A percentile compares a stretch with the other conserved stretches of the same genome.
Evolutionary conservation across 2,797 vertebrate genomes (phyloP).

Genomic region (Hapalemur alaotrensis): DNA sequence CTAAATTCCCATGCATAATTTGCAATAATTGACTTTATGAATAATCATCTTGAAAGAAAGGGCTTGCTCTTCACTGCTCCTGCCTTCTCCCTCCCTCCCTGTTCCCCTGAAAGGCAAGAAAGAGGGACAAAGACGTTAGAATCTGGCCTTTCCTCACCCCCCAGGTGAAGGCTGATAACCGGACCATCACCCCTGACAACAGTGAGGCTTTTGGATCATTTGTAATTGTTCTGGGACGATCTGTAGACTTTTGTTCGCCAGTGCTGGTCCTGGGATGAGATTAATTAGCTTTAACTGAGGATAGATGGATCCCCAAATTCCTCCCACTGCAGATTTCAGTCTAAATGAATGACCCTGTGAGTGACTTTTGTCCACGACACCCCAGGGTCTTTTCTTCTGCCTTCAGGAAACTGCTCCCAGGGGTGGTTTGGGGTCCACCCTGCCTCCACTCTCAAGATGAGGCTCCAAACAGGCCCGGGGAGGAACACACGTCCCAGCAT

Average conservation of each 20-base stretch:
- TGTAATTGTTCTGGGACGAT: background rate
- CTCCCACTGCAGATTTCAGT: background rate
- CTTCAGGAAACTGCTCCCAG: background rate
- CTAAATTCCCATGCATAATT: background rate
- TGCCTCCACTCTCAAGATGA: background rate
- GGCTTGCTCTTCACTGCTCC: background rate
- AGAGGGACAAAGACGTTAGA: background rate
- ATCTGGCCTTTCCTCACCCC: background rate
- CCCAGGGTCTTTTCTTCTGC: background rate
- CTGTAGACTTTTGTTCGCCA: background rate
- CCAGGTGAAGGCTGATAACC: background rate
- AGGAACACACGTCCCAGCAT: background rate
- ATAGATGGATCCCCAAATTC: background rate
- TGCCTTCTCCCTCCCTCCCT: background rate
- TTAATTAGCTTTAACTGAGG: background rate
- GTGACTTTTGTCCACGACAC: background rate
- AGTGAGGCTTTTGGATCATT: background rate
- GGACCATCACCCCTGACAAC: accelerated
- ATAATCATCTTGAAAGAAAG: background rate
- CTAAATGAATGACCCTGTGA: background rate
- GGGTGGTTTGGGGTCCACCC: background rate
- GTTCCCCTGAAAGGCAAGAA: background rate
- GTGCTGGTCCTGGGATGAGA: background rate
- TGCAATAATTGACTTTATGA: background rate
- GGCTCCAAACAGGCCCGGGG: background rate